phyloP scores from a whole-genome alignment of 2,113 vertebrate genomes.

The Notiomystis cincta region DNA sequence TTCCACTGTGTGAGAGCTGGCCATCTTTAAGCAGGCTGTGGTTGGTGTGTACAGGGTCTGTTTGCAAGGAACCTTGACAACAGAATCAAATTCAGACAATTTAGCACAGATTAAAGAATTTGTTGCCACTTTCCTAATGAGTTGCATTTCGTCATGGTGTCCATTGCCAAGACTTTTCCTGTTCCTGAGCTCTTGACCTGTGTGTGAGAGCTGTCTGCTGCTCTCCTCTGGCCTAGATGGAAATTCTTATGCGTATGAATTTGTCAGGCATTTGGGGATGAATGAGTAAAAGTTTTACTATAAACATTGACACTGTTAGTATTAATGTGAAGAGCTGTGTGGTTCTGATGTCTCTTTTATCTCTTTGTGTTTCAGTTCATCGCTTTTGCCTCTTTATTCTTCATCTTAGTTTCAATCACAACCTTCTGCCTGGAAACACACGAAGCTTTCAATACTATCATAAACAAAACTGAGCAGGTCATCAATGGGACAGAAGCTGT shows the following conservation, averaged over 20 bases:
- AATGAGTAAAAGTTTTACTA: neutral
- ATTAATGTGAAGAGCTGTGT: neutral
- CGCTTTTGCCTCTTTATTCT: slow-evolving; percentile 95
- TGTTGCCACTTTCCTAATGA: neutral
- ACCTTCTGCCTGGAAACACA: slow-evolving; percentile 99
- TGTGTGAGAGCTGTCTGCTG: fast-evolving
- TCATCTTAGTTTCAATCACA: slow-evolving; percentile 98
- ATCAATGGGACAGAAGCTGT: slow-evolving; percentile 79
- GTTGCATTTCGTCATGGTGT: neutral
- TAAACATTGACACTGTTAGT: neutral
- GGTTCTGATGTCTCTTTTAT: slow-evolving; percentile 35
- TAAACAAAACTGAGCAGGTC: slow-evolving; percentile 89
- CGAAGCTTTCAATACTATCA: slow-evolving; percentile 95
- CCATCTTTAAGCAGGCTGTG: neutral
- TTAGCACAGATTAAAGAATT: neutral
- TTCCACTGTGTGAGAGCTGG: neutral
- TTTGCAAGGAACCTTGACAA: neutral
- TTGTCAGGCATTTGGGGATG: neutral
- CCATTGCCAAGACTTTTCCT: neutral
- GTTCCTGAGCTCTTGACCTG: neutral
- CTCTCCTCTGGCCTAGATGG: neutral
- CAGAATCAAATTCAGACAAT: neutral
- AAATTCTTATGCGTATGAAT: neutral
- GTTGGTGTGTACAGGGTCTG: neutral
- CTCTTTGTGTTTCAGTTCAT: slow-evolving; percentile 83